Evolutionary conservation across 1,140 invertebrate genomes (phyloP).

Genomic region (Aphelenchoides fujianensis): DNA sequence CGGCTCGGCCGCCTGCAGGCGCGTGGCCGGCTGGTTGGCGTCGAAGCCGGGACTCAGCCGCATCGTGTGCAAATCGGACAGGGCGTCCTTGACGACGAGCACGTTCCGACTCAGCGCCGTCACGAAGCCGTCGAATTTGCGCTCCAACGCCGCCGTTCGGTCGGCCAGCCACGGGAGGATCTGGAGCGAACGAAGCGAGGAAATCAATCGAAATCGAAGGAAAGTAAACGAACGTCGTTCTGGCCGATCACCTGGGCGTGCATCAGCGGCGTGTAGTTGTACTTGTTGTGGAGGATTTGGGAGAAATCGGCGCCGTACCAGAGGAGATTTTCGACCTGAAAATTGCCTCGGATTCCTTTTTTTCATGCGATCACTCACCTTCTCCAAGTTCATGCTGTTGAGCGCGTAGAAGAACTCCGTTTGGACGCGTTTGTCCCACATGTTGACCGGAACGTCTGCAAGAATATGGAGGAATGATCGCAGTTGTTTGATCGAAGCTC

Average conservation of each 20-base stretch:
- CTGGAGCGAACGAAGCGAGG: background rate
- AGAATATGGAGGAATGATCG: no score
- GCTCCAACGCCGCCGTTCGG: background rate
- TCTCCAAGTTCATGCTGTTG: background rate
- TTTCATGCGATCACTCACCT: no score
- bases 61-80: background rate
- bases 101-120: background rate
- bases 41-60: background rate
- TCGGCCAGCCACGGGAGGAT: background rate
- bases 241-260: no score
- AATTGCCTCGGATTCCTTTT: no score
- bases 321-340: background rate
- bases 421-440: background rate
- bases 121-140: background rate
- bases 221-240: no score
- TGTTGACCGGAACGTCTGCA: background rate
- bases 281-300: background rate
- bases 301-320: constrained; percentile 16
- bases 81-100: background rate
- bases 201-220: no score
- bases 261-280: background rate
- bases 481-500: no score
- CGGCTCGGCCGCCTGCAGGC: background rate
- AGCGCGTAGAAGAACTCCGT: background rate
- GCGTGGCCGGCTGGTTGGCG: background rate